Evolutionary conservation across 2,113 vertebrate genomes (phyloP).

Genomic region (Camarhynchus parvulus): DNA sequence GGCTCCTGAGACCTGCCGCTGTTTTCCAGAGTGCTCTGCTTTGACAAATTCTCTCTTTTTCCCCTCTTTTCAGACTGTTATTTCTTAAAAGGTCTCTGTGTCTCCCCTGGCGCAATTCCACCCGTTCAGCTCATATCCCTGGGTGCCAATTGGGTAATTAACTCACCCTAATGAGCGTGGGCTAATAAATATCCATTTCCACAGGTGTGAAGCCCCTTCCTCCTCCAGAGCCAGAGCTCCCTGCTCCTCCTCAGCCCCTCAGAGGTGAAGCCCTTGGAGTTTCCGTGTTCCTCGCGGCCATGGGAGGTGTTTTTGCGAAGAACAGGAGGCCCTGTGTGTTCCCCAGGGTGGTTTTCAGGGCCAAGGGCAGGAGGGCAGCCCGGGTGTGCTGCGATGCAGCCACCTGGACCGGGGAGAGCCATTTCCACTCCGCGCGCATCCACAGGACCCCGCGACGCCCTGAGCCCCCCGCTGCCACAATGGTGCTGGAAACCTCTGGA

Average conservation of each 20-base stretch:
- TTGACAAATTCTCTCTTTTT: neutral
- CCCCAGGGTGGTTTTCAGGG: neutral
- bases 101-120: neutral
- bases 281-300: neutral
- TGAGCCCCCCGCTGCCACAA: accelerated
- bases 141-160: neutral
- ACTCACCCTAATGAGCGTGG: accelerated
- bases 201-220: neutral
- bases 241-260: neutral
- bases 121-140: neutral
- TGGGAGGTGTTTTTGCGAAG: conserved; percentile 54
- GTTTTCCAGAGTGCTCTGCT: neutral
- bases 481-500: accelerated
- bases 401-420: conserved; percentile 13
- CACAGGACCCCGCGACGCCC: neutral
- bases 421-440: neutral
- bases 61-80: neutral
- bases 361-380: neutral
- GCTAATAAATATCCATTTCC: neutral
- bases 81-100: neutral
- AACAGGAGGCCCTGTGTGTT: neutral
- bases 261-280: neutral
- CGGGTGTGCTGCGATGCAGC: neutral
- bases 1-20: neutral
- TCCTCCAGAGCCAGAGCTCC: neutral